These are phyloP conservation scores for Drosophila cognata DNA, from an alignment of 2,888 invertebrate genomes.

Conservation along the genomic window DNA sequence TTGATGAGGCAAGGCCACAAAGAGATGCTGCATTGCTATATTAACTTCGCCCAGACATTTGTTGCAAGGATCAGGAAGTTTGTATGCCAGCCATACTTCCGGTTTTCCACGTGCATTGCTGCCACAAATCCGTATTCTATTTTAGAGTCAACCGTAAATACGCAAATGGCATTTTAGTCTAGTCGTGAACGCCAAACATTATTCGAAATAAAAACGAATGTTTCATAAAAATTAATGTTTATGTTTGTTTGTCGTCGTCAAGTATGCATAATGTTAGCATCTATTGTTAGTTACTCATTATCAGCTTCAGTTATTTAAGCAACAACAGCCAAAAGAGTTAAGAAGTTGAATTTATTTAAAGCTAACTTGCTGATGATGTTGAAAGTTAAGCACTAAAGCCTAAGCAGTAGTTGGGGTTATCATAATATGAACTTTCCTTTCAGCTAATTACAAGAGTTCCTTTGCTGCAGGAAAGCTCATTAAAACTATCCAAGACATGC, in stretches of 20 bases:
- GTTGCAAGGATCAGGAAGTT: conserved; percentile 4
- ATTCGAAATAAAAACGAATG: neutral
- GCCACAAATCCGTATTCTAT: neutral
- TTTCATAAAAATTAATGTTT: neutral
- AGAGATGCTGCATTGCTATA: neutral
- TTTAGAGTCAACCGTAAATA: neutral
- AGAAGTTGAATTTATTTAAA: neutral
- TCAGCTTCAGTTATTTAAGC: neutral
- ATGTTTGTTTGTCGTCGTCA: neutral
- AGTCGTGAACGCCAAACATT: neutral
- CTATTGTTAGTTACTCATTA: neutral
- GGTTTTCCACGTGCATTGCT: neutral
- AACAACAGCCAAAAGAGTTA: neutral
- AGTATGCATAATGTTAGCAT: neutral
- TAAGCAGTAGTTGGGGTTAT: neutral
- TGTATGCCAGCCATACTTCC: conserved; percentile 1
- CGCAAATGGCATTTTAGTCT: neutral
- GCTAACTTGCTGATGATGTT: neutral
- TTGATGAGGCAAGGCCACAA: neutral
- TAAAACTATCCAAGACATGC: conserved; percentile 28
- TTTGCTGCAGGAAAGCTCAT: conserved; percentile 1
- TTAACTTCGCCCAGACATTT: neutral
- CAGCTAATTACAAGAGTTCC: conserved; percentile 27
- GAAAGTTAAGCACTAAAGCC: too few relatives aligned
- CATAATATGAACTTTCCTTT: neutral